Evolutionary conservation across 2,797 vertebrate species (phyloP).

Genomic region (Euthynnus affinis): DNA sequence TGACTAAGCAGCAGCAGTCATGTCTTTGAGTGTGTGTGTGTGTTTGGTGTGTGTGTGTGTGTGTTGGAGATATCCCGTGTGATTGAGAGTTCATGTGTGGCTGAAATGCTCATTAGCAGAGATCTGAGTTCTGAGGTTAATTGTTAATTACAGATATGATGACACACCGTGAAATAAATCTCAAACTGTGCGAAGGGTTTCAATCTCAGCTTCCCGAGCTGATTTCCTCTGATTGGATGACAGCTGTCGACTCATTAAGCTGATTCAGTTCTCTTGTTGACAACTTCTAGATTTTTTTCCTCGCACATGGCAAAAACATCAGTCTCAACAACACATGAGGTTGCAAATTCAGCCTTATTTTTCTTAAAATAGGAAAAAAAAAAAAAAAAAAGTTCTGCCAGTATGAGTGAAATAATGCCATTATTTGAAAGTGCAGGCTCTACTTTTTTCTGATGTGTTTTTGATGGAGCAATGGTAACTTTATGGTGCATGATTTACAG

Average conservation of each 20-base stretch:
- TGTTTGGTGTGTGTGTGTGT: background rate
- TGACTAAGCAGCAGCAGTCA: slow-evolving; percentile 24
- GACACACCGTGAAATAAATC: slow-evolving; percentile 1
- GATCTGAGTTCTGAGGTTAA: background rate
- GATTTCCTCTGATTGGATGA: slow-evolving; percentile 25
- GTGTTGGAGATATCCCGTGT: background rate
- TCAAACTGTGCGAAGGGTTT: background rate
- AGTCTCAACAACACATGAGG: background rate
- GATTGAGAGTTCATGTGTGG: background rate
- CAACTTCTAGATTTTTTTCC: background rate
- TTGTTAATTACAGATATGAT: slow-evolving; percentile 20
- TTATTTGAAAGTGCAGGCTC: too few relatives aligned
- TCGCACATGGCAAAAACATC: background rate
- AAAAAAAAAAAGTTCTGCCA: background rate
- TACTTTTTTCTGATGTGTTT: too few relatives aligned
- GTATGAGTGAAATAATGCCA: too few relatives aligned
- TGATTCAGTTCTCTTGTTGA: slow-evolving; percentile 8
- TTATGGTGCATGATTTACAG: too few relatives aligned
- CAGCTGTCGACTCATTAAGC: slow-evolving; percentile 5
- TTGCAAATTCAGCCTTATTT: background rate
- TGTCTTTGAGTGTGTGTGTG: background rate
- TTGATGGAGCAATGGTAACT: too few relatives aligned
- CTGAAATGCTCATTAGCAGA: slow-evolving; percentile 12
- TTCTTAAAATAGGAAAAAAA: rapidly evolving
- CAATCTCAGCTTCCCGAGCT: background rate